Conservation (phyloP, 1,140 invertebrate genomes). For the Leptoteleia sp. region DNA sequence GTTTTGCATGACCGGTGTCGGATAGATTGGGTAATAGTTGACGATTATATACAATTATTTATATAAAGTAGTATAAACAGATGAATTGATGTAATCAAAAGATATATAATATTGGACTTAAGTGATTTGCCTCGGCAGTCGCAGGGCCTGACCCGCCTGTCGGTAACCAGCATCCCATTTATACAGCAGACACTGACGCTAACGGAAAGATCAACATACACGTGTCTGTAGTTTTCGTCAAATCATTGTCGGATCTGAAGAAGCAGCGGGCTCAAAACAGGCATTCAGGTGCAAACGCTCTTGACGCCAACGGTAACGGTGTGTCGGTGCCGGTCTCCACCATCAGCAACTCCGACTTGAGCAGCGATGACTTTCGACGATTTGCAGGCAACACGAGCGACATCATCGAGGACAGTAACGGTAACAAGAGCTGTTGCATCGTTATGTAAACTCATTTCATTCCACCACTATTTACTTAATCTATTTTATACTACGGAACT, state of each 20-base stretch:
- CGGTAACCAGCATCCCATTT: constrained; percentile 77
- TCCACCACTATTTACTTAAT: background rate
- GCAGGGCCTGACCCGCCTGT: constrained; percentile 75
- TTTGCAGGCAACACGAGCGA: constrained; percentile 86
- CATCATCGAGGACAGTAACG: constrained; percentile 84
- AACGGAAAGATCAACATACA: constrained; percentile 95
- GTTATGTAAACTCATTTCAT: constrained; percentile 73
- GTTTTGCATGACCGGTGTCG: constrained; percentile 38
- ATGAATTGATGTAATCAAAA: constrained; percentile 31
- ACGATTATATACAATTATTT: constrained; percentile 8
- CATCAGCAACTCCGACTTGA: constrained; percentile 77
- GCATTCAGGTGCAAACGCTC: constrained; percentile 82
- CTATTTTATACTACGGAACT: background rate
- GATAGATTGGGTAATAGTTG: constrained; percentile 29
- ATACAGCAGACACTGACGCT: constrained; percentile 85
- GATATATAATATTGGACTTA: constrained; percentile 74
- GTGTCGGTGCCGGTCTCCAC: constrained; percentile 78
- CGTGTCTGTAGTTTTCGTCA: constrained; percentile 87
- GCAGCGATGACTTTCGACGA: constrained; percentile 80
- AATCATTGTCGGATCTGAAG: constrained; percentile 93
- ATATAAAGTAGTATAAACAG: constrained; percentile 42
- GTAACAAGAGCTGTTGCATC: constrained; percentile 84
- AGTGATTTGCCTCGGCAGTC: constrained; percentile 78
- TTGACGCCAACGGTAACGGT: constrained; percentile 80
- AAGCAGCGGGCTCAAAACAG: constrained; percentile 92